Evolutionary conservation across 2,797 vertebrate species (phyloP), one percentile per base, ranked within the genome.

Genomic region (Channa striata): DNA sequence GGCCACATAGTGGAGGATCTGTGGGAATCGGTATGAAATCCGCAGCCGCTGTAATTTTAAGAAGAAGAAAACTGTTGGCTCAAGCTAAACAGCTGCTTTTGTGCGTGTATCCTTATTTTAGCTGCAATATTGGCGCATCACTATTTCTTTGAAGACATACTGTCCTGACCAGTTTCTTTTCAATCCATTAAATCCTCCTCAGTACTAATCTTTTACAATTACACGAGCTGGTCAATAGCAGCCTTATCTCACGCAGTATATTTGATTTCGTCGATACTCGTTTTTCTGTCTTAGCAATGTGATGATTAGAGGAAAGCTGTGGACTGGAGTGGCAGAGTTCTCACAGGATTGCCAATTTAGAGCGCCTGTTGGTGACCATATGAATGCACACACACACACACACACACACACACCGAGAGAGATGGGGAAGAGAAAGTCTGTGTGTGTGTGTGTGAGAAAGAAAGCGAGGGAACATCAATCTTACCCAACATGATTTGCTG

Each of bases 401-500:
- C 66, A 70, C 23, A 52, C 47, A 62, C 34, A 47, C 23, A 11
- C 16, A 77, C 36, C 5, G 8, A 61, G 42, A 57, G 43, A 71
- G 59, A 67, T 58, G 57, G n/a, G n/a, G n/a, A n/a, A 69, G 34
- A 67, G 34, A 67, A 43, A 46, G 78, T n/a, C n/a, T n/a, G 40
- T 20, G 37, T 60, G 66, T 56, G 62, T 67, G 25, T 59, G 52
- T 21, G 74, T 46, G 54, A 20, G 73, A 84, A 69, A 66, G 78
- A 84, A 69, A 76, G 77, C 12, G 8, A 78, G 65, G 61, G 83
- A 85, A 88, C 86, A 91, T 91, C 90, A 91, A 89, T 92, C 89
- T 89, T 87, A 47, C 68, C 80, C 87, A 88, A 91, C 85, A 65
- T 91, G 90, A 91, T 93, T 92, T 91, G 87, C 83, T 87, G 89